Evolutionary conservation across 1,140 invertebrate species (phyloP), one percentile per base, ranked within the genome.

Genomic region (Lysiphlebus fabarum): DNA sequence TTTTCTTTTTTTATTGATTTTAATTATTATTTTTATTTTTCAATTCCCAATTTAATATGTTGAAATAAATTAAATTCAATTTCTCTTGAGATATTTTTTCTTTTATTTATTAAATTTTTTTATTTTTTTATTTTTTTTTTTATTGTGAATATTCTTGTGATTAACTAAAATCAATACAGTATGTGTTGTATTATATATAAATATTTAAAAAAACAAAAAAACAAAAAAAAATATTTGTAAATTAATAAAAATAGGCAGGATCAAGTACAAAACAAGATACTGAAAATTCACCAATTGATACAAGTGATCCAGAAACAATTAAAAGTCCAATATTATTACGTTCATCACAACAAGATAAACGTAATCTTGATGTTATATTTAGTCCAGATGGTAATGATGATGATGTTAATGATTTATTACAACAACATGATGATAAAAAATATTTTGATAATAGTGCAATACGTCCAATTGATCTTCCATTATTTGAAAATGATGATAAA

Each of bases 401-500:
- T 40, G 38, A 40, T 49, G 4, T 7, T 10, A 56, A 34, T 44
- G 43, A 45, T 14, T n/a, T 45, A 45, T 45, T 2, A 26, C 17
- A 5, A 26, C 17, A 5, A 45, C 41, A 34, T 7, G 56, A 49
- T 26, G 56, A 57, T 49, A 34, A 38, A 40, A 50, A 34, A 57
- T 37, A 38, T n/a, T 48, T 7, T 41, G 53, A 37, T 44, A 34
- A 26, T 34, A 8, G 9, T n/a, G 2, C 40, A 12, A 37, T 51
- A 36, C 49, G 86, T 34, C 87, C 87, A 5, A 83, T 84, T 59
- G 85, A 88, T 65, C 76, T 90, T 42, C 82, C 84, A 8, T 72
- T 90, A 10, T 82, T 84, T 59, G 85, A 87, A 53, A 62, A 60
- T 11, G 80, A 85, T 9, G 80, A 77, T 14, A 79, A 76, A 63